These are phyloP conservation scores for Syrphus vitripennis DNA, from an alignment of 2,888 invertebrate species.

Conservation along the genomic window DNA sequence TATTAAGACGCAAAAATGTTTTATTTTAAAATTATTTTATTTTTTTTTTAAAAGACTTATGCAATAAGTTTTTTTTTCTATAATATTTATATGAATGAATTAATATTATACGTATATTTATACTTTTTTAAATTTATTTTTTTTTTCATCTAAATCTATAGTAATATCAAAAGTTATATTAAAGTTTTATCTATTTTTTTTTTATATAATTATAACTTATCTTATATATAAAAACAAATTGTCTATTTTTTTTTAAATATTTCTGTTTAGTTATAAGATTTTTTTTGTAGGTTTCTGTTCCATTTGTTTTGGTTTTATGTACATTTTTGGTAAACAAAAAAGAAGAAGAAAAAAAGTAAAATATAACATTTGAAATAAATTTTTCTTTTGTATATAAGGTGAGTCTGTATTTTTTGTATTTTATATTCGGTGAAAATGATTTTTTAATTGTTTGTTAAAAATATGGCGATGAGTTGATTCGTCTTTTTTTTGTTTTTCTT, in stretches of 20 bases:
- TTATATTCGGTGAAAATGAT: conserved; percentile 30
- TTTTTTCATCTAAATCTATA: conserved; percentile 58
- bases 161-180: conserved; percentile 71
- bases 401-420: conserved; percentile 24
- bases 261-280: conserved; percentile 40
- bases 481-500: conserved; percentile 31
- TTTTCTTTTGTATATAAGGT: conserved; percentile 36
- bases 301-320: conserved; percentile 39
- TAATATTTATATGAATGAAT: conserved; percentile 24
- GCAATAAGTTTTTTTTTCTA: neutral
- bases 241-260: conserved; percentile 49
- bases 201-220: conserved; percentile 23
- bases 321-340: conserved; percentile 49
- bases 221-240: conserved; percentile 57
- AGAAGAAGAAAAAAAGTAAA: conserved; percentile 16
- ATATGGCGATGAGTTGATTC: conserved; percentile 58
- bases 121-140: conserved; percentile 18
- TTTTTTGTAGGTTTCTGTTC: conserved; percentile 49
- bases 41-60: neutral
- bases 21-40: neutral
- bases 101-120: conserved; percentile 33
- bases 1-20: neutral
- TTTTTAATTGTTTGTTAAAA: conserved; percentile 8
- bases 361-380: conserved; percentile 3
- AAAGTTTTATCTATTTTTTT: conserved; percentile 57